Conservation (phyloP, 2,113 vertebrate species). For the Anser brachyrhynchus region DNA sequence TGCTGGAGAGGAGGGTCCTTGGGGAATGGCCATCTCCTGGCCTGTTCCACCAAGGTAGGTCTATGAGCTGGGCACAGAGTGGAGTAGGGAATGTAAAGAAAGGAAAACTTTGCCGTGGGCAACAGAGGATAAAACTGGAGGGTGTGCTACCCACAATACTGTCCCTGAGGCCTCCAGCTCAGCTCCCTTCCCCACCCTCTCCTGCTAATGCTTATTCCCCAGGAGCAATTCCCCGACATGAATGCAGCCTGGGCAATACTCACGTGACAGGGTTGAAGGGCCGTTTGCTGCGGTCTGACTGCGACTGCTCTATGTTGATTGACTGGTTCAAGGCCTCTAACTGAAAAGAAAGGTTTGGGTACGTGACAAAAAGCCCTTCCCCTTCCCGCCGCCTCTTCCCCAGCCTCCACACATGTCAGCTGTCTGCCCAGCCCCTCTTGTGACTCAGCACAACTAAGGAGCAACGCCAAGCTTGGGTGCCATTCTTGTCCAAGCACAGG, state of each 20-base stretch:
- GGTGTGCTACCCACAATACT: rapidly evolving
- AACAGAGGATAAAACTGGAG: not conserved
- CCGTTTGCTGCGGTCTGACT: slow-evolving; percentile 97
- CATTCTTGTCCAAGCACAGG: not conserved
- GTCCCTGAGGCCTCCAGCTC: not conserved
- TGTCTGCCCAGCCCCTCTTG: not conserved
- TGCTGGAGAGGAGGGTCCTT: not conserved
- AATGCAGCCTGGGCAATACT: slow-evolving; percentile 53
- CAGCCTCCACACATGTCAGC: not conserved
- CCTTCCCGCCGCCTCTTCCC: not conserved
- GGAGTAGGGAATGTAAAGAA: not conserved
- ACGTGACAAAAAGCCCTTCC: not conserved
- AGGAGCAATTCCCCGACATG: rapidly evolving
- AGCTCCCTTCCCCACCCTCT: not conserved
- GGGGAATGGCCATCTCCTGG: not conserved
- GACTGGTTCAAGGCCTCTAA: slow-evolving; percentile 96
- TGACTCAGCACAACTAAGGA: rapidly evolving
- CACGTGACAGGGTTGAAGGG: slow-evolving; percentile 98
- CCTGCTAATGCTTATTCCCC: not conserved
- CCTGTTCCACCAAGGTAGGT: not conserved
- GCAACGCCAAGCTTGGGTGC: rapidly evolving
- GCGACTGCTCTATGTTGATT: slow-evolving; percentile 98
- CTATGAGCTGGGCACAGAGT: not conserved
- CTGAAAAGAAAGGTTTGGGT: slow-evolving; percentile 66
- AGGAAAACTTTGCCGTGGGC: not conserved